Base-by-base conservation (phyloP, 1,140 invertebrate genomes). In the Drosophila asahinai region DNA sequence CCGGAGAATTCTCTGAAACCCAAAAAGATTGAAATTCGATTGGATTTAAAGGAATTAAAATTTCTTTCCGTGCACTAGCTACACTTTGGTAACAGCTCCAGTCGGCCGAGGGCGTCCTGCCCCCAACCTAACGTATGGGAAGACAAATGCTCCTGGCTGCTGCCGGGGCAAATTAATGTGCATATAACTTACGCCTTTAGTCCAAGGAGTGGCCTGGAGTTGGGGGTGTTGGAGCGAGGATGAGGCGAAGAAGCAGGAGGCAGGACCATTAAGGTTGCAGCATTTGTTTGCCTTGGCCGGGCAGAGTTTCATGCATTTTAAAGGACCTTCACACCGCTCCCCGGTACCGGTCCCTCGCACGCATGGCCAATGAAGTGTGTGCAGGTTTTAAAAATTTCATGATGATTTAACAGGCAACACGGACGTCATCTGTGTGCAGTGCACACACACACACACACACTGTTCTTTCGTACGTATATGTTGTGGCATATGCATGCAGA, bases 161-260 rank as follows among this genome's bases (percentile, higher is more conserved):
- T 83, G 84, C 76, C 81, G 80, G 57, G 63, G 43, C 68, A 87
- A 87, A 87, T 87, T 87, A 87, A 87, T 87, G 80, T 87, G 84
- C 83, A 89, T 87, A 87, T 87, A 87, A 87, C 83, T 87, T 87
- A 87, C 73, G 81, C 80, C 86, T 87, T 86, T 77, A 83, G 64
- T 47, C 59, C 51, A 59, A 67, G 40, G 36, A 81, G 48, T 47
- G 55, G 27, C 38, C 27, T 11, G 48, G 48, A 59, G 25, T 40
- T 9, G 47, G 17, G 52, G 43, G 48, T 14, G 55, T 15, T 25
- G 66, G 17, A 30, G 43, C n/a, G 15, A 19, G 15, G 30, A 25
- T 11, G 33, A 11, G 47, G 27, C 12, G 36, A 3, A 22, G 27
- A 52, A 15, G 49, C 22, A 14, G 22, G 36, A 25, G 43, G 52